phyloP scores from a whole-genome alignment of 2,113 vertebrate species.

The Lutjanus erythropterus region DNA sequence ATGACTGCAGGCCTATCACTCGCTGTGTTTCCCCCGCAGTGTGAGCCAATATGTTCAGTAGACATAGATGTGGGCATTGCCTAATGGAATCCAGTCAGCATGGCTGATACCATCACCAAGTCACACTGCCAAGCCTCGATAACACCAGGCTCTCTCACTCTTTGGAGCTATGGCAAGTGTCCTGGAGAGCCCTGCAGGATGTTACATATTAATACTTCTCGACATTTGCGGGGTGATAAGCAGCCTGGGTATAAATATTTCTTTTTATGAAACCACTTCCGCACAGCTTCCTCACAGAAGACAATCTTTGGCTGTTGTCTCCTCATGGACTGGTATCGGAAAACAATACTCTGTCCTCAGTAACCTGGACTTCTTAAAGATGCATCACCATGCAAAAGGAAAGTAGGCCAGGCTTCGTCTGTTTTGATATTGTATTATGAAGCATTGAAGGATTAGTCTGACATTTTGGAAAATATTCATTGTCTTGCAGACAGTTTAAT shows the following conservation, averaged over 20 bases:
- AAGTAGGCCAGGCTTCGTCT: too few relatives aligned
- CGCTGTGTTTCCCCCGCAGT: conserved; percentile 44
- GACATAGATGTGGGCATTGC: conserved; percentile 77
- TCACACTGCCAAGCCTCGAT: conserved; percentile 78
- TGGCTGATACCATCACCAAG: conserved; percentile 80
- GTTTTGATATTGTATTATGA: background rate
- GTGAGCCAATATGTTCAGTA: conserved; percentile 76
- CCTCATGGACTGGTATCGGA: conserved; percentile 26
- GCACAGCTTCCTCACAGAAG: conserved; percentile 42
- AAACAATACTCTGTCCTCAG: conserved; percentile 61
- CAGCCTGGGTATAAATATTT: conserved; percentile 64
- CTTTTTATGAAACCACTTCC: conserved; percentile 69
- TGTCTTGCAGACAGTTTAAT: background rate
- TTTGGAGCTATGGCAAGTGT: conserved; percentile 73
- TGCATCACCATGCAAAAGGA: background rate
- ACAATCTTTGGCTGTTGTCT: conserved; percentile 59
- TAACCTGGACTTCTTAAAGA: conserved; percentile 48
- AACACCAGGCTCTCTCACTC: conserved; percentile 67
- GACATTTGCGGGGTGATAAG: conserved; percentile 79
- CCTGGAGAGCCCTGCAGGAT: conserved; percentile 76
- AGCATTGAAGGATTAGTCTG: background rate
- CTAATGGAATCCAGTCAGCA: conserved; percentile 84
- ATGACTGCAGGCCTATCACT: conserved; percentile 73
- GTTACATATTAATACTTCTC: conserved; percentile 84
- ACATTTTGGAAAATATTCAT: background rate